Evolutionary conservation across 2,797 vertebrate species (phyloP).

Genomic region (Mareca strepera): DNA sequence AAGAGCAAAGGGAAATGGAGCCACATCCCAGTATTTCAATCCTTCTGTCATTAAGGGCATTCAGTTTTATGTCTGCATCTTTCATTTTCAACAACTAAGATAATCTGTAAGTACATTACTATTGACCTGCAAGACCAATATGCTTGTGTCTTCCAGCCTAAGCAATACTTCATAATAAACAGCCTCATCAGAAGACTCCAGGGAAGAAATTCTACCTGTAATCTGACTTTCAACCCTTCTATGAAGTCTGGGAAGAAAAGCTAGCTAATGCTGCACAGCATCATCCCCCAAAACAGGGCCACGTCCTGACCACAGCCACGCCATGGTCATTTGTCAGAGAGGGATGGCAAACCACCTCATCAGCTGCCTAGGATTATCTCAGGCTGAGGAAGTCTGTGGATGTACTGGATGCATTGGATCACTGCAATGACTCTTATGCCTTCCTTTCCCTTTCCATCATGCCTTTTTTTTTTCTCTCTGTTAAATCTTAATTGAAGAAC

Average conservation of each 20-base stretch:
- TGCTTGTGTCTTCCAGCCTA: neutral
- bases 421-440: neutral
- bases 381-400: neutral
- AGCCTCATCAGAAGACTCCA: neutral
- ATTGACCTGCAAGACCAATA: constrained; percentile 25
- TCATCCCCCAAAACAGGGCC: neutral
- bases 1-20: neutral
- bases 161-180: constrained; percentile 11
- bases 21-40: neutral
- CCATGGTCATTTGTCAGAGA: neutral
- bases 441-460: neutral
- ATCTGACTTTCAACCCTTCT: neutral
- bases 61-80: constrained; percentile 15
- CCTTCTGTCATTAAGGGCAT: neutral
- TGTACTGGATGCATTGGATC: neutral
- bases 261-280: neutral
- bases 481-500: constrained; percentile 25
- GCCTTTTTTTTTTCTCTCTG: neutral
- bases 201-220: neutral
- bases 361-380: neutral
- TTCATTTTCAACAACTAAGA: constrained; percentile 38
- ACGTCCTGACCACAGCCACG: neutral
- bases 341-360: neutral
- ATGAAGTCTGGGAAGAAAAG: neutral
- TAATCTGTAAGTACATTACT: constrained; percentile 29